Evolutionary conservation across 2,888 invertebrate genomes (phyloP).

Genomic region (Scaptomyza tumidula): DNA sequence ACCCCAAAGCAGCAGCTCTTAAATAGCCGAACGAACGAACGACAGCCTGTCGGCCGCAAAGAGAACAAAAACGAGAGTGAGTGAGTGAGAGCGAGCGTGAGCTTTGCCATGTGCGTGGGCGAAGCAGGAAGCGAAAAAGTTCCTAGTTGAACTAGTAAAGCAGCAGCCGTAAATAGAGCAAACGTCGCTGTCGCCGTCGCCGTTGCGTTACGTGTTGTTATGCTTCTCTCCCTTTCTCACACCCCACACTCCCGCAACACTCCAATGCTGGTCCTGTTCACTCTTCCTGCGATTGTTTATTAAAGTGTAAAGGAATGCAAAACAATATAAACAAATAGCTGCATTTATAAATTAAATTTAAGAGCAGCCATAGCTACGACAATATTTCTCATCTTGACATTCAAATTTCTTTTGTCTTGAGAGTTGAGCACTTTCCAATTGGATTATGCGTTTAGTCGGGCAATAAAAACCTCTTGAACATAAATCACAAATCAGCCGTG

Average conservation of each 20-base stretch:
- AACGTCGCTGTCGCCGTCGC: slow-evolving; percentile 28
- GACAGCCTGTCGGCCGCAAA: slow-evolving; percentile 11
- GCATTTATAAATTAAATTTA: slow-evolving; percentile 4
- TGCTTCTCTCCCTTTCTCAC: slow-evolving; percentile 29
- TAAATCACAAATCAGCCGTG: slow-evolving; percentile 66
- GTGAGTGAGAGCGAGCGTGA: neutral
- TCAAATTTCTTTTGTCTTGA: neutral
- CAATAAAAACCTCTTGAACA: slow-evolving; percentile 60
- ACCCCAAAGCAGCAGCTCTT: slow-evolving; percentile 51
- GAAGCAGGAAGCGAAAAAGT: slow-evolving; percentile 59
- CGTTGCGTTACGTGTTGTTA: slow-evolving; percentile 49
- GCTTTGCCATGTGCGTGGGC: slow-evolving; percentile 50
- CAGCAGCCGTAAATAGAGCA: slow-evolving; percentile 72
- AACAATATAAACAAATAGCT: slow-evolving; percentile 14
- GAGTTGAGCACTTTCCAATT: neutral
- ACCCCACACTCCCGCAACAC: neutral
- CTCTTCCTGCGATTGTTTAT: slow-evolving; percentile 38
- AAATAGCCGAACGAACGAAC: neutral
- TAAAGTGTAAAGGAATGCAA: slow-evolving; percentile 9
- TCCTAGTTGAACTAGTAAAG: slow-evolving; percentile 73
- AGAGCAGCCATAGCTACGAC: neutral
- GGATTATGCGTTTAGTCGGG: slow-evolving; percentile 49
- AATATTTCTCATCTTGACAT: neutral
- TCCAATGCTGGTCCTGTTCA: slow-evolving; percentile 10
- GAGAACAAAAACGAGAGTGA: slow-evolving; percentile 20